Base-by-base conservation (phyloP, 1,140 invertebrate genomes). In the Apis cerana region DNA sequence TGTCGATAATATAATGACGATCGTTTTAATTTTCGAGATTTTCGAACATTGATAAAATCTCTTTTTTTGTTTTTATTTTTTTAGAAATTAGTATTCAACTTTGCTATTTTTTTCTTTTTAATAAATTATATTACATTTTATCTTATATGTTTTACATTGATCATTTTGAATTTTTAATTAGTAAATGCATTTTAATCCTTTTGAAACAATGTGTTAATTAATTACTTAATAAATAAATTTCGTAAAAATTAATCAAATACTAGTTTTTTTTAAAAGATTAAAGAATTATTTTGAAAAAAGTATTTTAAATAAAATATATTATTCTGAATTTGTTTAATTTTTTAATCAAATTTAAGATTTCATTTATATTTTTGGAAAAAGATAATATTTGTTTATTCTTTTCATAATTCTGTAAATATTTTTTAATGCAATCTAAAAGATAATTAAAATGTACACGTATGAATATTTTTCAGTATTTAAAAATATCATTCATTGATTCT, bases 1-100 rank as follows among this genome's bases (percentile, higher is more conserved):
- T 72, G 58, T 79, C 56, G 71, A 23, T 61, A 62, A 33, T 72
- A 84, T 72, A 75, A 67, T 65, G 69, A 62, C 67, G 43, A 84
- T 74, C 59, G 64, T n/a, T 33, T 59, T 61, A 27, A 59, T 54
- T 58, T 64, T 13, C 43, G 69, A 62, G 62, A 56, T 54, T 80
- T 64, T 74, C 50, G 61, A 17, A 54, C 70, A 48, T 62, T 56
- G 43, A 71, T 61, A 52, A 61, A 71, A 52, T 33, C 0, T 10
- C 23, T 68, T 17, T 8, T 17, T 33, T 61, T 21, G 1, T 27
- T 64, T 64, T 23, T 23, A 62, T 62, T 13, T 43, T 43, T 48
- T 78, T 78, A 27, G 21, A n/a, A 78, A n/a, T 54, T 59, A 33
- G 15, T 50, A 69, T 52, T 0, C 52, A 59, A 50, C 43, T 12